Base-by-base conservation (phyloP, 2,888 invertebrate genomes). In the Unio pictorum region DNA sequence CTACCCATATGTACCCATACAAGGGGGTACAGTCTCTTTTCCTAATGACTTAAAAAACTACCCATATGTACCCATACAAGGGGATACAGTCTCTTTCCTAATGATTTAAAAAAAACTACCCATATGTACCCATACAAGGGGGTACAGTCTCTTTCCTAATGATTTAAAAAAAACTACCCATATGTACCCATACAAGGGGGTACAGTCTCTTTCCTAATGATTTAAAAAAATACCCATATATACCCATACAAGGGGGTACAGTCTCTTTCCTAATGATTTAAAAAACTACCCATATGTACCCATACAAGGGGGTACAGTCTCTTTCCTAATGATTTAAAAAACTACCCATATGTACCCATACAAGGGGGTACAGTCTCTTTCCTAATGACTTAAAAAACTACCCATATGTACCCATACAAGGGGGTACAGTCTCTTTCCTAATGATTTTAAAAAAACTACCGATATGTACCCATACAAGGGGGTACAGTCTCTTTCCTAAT, bases 331-430 rank as follows among this genome's bases (percentile, higher is more conserved):
- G 23, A 18, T 6, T 55, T 65, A 56, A 55, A 23, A 11, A 55
- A 55, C 8, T 55, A 56, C 45, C 45, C 3, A 0, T 45, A 15
- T 45, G 8, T 45, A 45, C 45, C 45, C 45, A 11, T 45, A 45
- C 4, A 99, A 84, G n/a, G n/a, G n/a, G 96, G 95, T 94, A 91
- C 68, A 18, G 23, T 18, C n/a, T 60, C 15, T 15, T 15, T 66
- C 34, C 3, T 45, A 8, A 64, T 64, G 23, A 18, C 18, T 55
- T 65, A 6, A 56, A 55, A 23, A 11, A 55, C 8, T 55, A 56
- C 45, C 45, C 3, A 0, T 45, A 15, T 45, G 8, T 15, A 45
- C 45, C 45, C 45, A 2, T 45, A 45, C 11, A 45, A 45, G 11
- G 62, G 15, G 96, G 95, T 94, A 91, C 68, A 18, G 23, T 18